Conservation (phyloP, 2,797 vertebrate species). For the Mycteria americana region DNA sequence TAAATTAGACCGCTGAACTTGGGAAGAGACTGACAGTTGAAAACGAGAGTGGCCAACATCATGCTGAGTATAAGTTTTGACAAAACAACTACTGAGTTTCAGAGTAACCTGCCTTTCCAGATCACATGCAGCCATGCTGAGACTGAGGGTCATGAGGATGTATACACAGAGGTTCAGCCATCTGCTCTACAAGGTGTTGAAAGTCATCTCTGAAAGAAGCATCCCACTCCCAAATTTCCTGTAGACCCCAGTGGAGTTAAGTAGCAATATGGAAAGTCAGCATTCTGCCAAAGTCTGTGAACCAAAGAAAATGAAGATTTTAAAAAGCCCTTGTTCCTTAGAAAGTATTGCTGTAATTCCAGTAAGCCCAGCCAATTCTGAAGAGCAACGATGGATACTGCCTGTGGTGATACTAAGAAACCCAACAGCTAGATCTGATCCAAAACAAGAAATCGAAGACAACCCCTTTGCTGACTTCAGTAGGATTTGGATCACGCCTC, state of each 20-base stretch:
- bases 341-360: slow-evolving; percentile 11
- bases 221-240: neutral
- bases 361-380: neutral
- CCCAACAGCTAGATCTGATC: neutral
- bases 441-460: neutral
- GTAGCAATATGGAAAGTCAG: neutral
- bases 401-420: slow-evolving; percentile 27
- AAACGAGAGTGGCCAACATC: neutral
- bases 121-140: neutral
- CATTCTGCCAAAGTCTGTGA: neutral
- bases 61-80: neutral
- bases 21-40: neutral
- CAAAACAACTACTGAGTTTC: neutral
- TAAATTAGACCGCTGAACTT: neutral
- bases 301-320: neutral
- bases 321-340: neutral
- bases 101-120: neutral
- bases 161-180: neutral
- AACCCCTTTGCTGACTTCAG: neutral
- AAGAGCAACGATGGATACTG: neutral
- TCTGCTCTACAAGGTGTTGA: neutral
- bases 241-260: neutral
- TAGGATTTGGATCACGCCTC: neutral
- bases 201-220: neutral
- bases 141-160: neutral